Conservation (phyloP, 2,888 invertebrate species). For the Stramonita haemastoma region DNA sequence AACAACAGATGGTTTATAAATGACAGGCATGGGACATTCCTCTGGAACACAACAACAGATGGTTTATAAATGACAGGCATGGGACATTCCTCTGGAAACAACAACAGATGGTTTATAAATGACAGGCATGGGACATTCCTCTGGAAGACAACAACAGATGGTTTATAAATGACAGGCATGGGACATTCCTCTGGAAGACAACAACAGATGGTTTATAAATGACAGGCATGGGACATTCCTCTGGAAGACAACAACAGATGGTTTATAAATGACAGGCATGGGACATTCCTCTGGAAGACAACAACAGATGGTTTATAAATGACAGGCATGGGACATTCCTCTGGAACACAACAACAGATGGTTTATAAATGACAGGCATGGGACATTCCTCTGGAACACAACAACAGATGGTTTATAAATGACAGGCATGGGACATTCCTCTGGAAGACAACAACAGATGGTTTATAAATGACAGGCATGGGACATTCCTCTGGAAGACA, state of each 20-base stretch:
- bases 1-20: neutral
- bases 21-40: neutral
- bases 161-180: neutral
- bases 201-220: neutral
- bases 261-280: neutral
- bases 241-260: neutral
- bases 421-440: neutral
- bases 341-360: neutral
- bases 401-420: neutral
- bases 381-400: neutral
- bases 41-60: neutral
- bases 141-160: neutral
- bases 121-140: neutral
- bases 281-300: neutral
- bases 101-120: neutral
- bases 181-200: neutral
- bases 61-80: neutral
- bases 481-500: neutral
- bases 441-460: neutral
- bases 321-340: neutral
- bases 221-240: neutral
- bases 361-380: neutral
- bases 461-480: neutral
- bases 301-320: neutral
- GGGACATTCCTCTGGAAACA: neutral